Evolutionary conservation across 2,113 vertebrate species (phyloP).

Genomic region (Cathartes aura): DNA sequence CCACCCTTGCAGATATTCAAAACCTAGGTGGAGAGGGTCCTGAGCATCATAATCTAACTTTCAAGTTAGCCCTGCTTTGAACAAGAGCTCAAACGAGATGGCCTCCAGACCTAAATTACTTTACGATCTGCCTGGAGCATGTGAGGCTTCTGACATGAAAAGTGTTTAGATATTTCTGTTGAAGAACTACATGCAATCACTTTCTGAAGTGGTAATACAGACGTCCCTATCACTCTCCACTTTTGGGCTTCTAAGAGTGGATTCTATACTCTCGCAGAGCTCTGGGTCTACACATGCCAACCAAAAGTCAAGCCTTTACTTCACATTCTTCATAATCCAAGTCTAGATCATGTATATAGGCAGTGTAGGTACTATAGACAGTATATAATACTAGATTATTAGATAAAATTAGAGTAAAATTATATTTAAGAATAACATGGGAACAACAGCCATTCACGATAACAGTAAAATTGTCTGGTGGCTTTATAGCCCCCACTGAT

Average conservation of each 20-base stretch:
- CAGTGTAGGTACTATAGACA: not conserved
- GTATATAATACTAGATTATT: not conserved
- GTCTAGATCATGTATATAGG: not conserved
- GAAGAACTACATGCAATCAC: not conserved
- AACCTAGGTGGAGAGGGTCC: not conserved
- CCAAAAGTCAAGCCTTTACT: not conserved
- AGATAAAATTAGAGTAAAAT: not conserved
- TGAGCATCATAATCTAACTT: not conserved
- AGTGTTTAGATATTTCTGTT: not conserved
- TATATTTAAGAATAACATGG: not conserved
- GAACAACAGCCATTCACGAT: not conserved
- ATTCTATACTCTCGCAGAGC: not conserved
- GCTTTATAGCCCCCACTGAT: not conserved
- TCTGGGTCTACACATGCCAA: not conserved
- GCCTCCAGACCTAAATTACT: not conserved
- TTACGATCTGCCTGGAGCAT: not conserved
- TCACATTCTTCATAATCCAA: not conserved
- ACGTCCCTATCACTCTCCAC: not conserved
- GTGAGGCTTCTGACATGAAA: not conserved
- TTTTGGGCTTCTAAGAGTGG: not conserved
- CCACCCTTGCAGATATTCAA: not conserved
- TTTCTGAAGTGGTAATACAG: not conserved
- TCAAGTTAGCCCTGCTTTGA: not conserved
- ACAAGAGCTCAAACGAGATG: not conserved
- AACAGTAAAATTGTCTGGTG: not conserved